A percentile compares a stretch with the other conserved stretches of the same genome.
Conservation (phyloP, 1,140 invertebrate genomes). For the Drosophila yakuba region DNA sequence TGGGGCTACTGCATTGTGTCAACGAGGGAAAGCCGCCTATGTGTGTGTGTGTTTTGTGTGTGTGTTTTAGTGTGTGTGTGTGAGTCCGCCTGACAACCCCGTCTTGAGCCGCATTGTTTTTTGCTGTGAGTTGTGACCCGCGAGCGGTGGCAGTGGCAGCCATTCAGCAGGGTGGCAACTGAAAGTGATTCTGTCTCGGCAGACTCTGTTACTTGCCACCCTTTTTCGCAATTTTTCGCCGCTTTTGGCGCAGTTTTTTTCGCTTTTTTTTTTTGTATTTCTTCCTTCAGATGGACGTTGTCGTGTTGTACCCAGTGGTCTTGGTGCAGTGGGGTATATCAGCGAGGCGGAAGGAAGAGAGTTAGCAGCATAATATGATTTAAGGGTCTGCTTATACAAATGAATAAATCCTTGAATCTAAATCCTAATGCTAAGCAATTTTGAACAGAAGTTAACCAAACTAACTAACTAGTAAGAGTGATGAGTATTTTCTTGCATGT, state of each 20-base stretch:
- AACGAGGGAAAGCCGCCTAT: slow-evolving; percentile 28
- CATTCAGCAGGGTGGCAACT: slow-evolving; percentile 62
- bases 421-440: too few species aligned
- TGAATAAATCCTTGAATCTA: too few species aligned
- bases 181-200: slow-evolving; percentile 57
- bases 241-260: slow-evolving; percentile 68
- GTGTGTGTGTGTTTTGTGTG: not conserved
- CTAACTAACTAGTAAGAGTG: too few species aligned
- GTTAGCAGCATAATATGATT: not conserved
- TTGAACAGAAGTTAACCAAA: too few species aligned
- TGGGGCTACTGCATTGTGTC: slow-evolving; percentile 47
- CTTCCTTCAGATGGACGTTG: slow-evolving; percentile 62
- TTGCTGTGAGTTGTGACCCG: slow-evolving; percentile 61
- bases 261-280: slow-evolving; percentile 31
- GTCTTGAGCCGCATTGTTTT: slow-evolving; percentile 67
- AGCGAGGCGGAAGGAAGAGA: not conserved
- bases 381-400: not conserved
- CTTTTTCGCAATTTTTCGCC: slow-evolving; percentile 61
- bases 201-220: slow-evolving; percentile 65
- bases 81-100: slow-evolving; percentile 43
- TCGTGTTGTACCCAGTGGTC: slow-evolving; percentile 33
- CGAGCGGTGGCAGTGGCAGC: slow-evolving; percentile 47
- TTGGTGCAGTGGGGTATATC: not conserved
- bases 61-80: too few species aligned
- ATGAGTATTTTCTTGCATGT: too few species aligned